A percentile compares a stretch with the other conserved stretches of the same genome.
Evolutionary conservation across 2,888 invertebrate species (phyloP).

Genomic region (Alentia gelatinosa): DNA sequence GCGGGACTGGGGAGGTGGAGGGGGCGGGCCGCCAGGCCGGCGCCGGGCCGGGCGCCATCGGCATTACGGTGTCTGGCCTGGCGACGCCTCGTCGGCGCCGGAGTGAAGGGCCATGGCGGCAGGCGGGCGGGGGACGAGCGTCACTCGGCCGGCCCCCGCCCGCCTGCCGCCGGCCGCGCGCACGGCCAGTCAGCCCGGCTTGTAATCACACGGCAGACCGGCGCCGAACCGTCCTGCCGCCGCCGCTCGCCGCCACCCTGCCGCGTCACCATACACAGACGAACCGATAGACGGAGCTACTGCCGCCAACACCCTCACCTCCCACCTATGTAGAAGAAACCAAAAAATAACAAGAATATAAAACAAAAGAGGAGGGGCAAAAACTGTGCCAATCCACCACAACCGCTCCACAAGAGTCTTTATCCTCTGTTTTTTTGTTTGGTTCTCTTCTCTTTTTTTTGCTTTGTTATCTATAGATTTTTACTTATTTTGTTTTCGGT

Average conservation of each 20-base stretch:
- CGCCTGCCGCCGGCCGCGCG: neutral
- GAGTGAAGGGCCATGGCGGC: neutral
- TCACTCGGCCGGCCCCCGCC: neutral
- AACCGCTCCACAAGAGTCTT: neutral
- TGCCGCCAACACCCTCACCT: neutral
- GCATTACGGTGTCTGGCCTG: neutral
- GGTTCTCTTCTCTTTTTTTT: neutral
- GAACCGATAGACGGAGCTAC: neutral
- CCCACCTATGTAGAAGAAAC: neutral
- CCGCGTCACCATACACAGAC: neutral
- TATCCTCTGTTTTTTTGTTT: neutral
- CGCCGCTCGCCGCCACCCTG: neutral
- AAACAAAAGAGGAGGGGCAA: too few species aligned
- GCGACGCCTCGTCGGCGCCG: neutral
- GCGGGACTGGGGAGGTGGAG: neutral
- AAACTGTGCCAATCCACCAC: neutral
- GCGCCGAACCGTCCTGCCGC: neutral
- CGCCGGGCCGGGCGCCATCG: constrained; percentile 13
- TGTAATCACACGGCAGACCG: neutral
- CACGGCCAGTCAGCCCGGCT: neutral
- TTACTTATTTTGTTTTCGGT: too few species aligned
- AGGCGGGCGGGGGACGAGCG: neutral
- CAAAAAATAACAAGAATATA: too few species aligned
- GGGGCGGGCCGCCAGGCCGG: neutral
- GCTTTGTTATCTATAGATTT: too few species aligned